Evolutionary conservation across 2,113 vertebrate genomes (phyloP).

Genomic region (Cepphus grylle): DNA sequence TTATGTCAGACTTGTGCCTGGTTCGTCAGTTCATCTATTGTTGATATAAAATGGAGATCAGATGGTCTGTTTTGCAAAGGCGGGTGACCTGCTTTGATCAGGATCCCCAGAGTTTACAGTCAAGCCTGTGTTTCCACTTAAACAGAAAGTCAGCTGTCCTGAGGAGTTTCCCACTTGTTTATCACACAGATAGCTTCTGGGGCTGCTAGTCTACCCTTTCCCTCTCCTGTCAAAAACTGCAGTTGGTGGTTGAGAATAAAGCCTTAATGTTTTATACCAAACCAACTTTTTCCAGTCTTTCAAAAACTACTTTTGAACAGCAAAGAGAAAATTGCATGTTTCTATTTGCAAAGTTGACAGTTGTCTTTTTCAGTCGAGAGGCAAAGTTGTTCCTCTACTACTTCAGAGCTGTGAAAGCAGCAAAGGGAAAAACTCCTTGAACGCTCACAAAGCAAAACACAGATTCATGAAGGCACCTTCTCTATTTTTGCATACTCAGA

Average conservation of each 20-base stretch:
- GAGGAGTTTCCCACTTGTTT: constrained; percentile 28
- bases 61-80: constrained; percentile 7
- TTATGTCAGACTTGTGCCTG: background rate
- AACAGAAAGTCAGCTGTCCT: background rate
- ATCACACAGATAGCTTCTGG: background rate
- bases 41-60: constrained; percentile 31
- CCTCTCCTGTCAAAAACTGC: background rate
- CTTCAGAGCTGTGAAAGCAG: background rate
- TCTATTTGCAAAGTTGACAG: background rate
- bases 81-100: constrained; percentile 47
- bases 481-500: background rate
- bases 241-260: background rate
- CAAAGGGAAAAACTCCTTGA: background rate
- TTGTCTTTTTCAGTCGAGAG: background rate
- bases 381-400: background rate
- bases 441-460: background rate
- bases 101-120: background rate
- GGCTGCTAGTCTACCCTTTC: background rate
- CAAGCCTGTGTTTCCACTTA: constrained; percentile 9
- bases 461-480: background rate
- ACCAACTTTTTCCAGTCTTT: background rate
- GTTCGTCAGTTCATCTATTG: background rate
- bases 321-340: background rate
- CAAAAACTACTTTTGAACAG: background rate
- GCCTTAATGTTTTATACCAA: background rate